phyloP scores from a whole-genome alignment of 2,797 vertebrate genomes.

The Rhadinocentrus ornatus region DNA sequence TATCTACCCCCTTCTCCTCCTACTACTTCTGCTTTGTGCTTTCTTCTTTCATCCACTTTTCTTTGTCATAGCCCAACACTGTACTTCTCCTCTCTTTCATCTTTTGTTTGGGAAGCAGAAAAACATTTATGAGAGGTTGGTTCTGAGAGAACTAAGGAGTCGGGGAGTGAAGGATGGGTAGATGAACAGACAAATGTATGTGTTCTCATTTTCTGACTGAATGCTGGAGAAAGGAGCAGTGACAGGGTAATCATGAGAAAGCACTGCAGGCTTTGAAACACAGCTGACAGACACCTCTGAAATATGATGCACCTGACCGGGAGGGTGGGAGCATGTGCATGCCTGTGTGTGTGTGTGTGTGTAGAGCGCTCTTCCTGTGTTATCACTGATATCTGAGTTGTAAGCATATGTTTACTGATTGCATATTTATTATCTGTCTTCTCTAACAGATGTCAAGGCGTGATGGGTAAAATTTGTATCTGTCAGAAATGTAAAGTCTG shows the following conservation, averaged over 20 bases:
- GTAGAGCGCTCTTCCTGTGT: slow-evolving; percentile 6
- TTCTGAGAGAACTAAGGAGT: slow-evolving; percentile 29
- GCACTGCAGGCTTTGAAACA: slow-evolving; percentile 57
- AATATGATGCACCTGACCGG: slow-evolving; percentile 51
- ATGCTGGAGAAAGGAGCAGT: slow-evolving; percentile 65
- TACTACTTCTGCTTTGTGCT: slow-evolving; percentile 50
- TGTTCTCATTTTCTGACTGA: slow-evolving; percentile 66
- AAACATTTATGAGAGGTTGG: slow-evolving; percentile 50
- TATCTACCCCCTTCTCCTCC: slow-evolving; percentile 61
- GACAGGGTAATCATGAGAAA: slow-evolving; percentile 74
- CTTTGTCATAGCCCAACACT: slow-evolving; percentile 22
- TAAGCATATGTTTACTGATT: slow-evolving; percentile 37
- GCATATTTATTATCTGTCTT: slow-evolving; percentile 35
- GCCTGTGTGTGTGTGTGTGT: background rate
- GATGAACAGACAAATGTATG: slow-evolving; percentile 59
- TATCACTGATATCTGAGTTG: slow-evolving; percentile 21
- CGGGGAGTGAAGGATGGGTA: slow-evolving; percentile 30
- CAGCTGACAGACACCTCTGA: slow-evolving; percentile 65
- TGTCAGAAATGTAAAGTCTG: slow-evolving; percentile 38
- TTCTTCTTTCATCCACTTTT: slow-evolving; percentile 40
- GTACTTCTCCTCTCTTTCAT: slow-evolving; percentile 31
- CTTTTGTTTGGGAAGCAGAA: slow-evolving; percentile 17
- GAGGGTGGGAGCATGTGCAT: background rate
- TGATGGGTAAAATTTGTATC: slow-evolving; percentile 43
- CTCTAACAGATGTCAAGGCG: slow-evolving; percentile 38